Base-by-base conservation (phyloP, 2,888 invertebrate species). In the Drosophila histrio region DNA sequence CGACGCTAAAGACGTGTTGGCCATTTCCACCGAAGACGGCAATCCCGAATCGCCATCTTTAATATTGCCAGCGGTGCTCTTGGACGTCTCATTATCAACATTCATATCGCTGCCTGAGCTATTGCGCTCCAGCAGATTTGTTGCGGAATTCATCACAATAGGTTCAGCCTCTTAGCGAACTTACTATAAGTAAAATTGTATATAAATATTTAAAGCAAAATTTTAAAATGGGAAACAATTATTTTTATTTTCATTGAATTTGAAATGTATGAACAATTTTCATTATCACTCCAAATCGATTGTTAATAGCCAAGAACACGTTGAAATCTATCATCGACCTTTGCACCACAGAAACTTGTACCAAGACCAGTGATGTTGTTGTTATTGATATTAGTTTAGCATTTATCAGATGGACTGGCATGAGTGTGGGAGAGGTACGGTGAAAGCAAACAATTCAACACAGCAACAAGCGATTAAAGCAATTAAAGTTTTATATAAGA, bases 401-500 rank as follows among this genome's bases (percentile, higher is more conserved):
- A 26, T 38, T 57, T 61, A 53, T 50, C 32, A 26, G 19, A 7
- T 19, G 9, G 34, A 11, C 1, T 17, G 7, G 11, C 9, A 6
- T 6, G 32, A 11, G 9, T 11, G 15, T n/a, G 38, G 7, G 9
- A 13, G 19, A 13, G 9, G 17, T 26, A 32, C 34, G 13, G 36
- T 21, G 38, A 59, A 52, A 44, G 47, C 30, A 38, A 54, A 30
- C 30, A 52, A 41, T 53, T 28, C 22, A 26, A 26, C 36, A 34
- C 57, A 57, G 59, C 63, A 69, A 64, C 63, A 63, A 54, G 57
- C 50, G 39, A 59, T 73, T 58, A 44, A 58, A 34, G 49, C 41
- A 60, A 64, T 56, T 70, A 56, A 70, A 74, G 8, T 49, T 73
- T 73, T 73, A 73, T 74, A 74, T 73, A 73, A 73, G 74, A 34